A percentile compares a stretch with the other conserved stretches of the same genome.
These are phyloP conservation scores for Tragelaphus imberbis DNA, from an alignment of 2,113 vertebrate species.

Conservation along the genomic window DNA sequence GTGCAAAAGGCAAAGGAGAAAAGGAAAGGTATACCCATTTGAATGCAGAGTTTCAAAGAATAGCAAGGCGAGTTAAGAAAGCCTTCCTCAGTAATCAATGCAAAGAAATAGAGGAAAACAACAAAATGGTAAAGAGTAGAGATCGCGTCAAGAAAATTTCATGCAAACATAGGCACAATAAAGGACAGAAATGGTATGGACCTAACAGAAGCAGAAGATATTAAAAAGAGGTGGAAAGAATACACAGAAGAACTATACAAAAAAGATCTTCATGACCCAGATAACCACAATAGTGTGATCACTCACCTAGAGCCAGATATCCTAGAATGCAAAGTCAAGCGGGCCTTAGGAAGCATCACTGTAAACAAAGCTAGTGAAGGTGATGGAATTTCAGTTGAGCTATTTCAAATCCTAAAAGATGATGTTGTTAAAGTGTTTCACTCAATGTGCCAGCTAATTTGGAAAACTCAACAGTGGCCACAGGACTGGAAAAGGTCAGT, in stretches of 20 bases:
- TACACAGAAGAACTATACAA: not conserved
- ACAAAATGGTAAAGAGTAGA: not conserved
- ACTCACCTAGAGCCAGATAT: not conserved
- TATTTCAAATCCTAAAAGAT: not conserved
- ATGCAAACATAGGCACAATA: not conserved
- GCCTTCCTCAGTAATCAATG: not conserved
- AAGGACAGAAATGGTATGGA: not conserved
- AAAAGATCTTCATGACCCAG: not conserved
- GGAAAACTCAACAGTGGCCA: not conserved
- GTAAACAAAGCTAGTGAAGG: not conserved
- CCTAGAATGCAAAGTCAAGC: not conserved
- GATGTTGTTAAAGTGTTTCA: not conserved
- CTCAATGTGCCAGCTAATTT: not conserved
- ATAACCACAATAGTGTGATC: not conserved
- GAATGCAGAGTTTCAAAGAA: not conserved
- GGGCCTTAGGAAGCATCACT: not conserved
- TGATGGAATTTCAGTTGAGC: not conserved
- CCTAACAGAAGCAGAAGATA: not conserved
- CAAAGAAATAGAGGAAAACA: not conserved
- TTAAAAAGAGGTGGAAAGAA: not conserved
- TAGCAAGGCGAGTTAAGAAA: not conserved
- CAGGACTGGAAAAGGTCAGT: not conserved
- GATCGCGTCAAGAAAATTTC: not conserved
- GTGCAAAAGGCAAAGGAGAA: not conserved
- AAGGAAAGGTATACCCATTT: not conserved